Base-by-base conservation (phyloP, 1,140 invertebrate species). In the Phortica variegata region DNA sequence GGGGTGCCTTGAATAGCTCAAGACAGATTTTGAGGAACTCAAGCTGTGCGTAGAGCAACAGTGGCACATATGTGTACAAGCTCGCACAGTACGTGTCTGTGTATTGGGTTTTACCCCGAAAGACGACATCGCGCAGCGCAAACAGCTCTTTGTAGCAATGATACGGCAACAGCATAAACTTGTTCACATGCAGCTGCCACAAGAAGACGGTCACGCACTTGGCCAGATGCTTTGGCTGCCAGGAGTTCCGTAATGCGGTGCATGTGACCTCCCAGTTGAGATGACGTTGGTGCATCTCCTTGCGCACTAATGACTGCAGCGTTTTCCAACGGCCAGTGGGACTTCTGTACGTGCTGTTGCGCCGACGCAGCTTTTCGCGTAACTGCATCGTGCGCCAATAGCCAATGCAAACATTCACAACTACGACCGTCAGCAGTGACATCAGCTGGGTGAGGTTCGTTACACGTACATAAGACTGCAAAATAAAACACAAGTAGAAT, bases 21-120 rank as follows among this genome's bases (percentile, higher is more conserved):
- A 75, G 76, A 2, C 65, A 56, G n/a, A 85, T 80, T 31, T 83
- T 80, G 0, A 82, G 12, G 0, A 81, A 12, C 56, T 88, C 85
- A 15, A 81, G 60, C 7, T 76, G 56, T 0, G 83, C 80, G 43
- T 79, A 77, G 12, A 81, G 77, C 3, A 82, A 43, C 20, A 87
- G 55, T 0, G 84, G 84, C 5, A 85, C 59, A 54, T 84, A 86
- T 40, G 77, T 77, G 31, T 79, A 78, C 0, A 84, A 42, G 3
- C 77, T 62, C 9, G 77, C 77, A 3, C 79, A 72, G 23, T 77
- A 56, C 3, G 79, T 81, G 16, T 69, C 65, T 0, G 60, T 63
- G 9, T 56, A 53, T 0, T 36, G 20, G 16, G 80, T 79, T 12
- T 71, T 60, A 8, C 77, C 79, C 39, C 77, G 58, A 3, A 77